These are phyloP conservation scores for Lamellibrachia satsuma DNA, from an alignment of 2,888 invertebrate species.

Conservation along the genomic window DNA sequence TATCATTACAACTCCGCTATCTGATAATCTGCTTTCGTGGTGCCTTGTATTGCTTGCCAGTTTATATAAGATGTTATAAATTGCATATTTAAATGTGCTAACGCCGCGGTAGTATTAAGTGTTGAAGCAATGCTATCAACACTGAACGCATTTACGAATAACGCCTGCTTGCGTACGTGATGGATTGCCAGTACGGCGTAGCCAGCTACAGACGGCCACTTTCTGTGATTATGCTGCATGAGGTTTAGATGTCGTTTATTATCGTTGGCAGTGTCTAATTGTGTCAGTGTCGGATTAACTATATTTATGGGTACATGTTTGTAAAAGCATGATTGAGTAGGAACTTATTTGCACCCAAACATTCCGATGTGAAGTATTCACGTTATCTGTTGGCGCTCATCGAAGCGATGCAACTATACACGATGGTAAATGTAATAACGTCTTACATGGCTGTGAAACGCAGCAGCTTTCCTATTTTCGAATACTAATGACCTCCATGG, in stretches of 20 bases:
- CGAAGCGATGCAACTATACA: too few relatives aligned
- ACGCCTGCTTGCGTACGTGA: not conserved
- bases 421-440: too few relatives aligned
- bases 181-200: not conserved
- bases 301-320: not conserved
- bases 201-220: not conserved
- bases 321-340: not conserved
- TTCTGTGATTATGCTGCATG: not conserved
- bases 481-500: too few relatives aligned
- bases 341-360: not conserved
- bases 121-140: not conserved
- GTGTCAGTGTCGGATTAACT: not conserved
- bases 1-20: not conserved
- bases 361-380: not conserved
- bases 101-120: not conserved
- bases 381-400: not conserved
- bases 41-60: not conserved
- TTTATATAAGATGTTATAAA: not conserved
- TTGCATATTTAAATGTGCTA: not conserved
- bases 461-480: too few relatives aligned
- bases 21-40: not conserved
- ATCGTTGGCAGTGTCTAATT: not conserved
- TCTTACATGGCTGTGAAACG: too few relatives aligned
- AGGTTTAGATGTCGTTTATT: not conserved
- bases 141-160: conserved; percentile 6